Percentiles rank a stretch among this genome's conserved stretches.
These are phyloP conservation scores for Trachelipus rathkii DNA, from an alignment of 1,140 invertebrate genomes.

Conservation along the genomic window DNA sequence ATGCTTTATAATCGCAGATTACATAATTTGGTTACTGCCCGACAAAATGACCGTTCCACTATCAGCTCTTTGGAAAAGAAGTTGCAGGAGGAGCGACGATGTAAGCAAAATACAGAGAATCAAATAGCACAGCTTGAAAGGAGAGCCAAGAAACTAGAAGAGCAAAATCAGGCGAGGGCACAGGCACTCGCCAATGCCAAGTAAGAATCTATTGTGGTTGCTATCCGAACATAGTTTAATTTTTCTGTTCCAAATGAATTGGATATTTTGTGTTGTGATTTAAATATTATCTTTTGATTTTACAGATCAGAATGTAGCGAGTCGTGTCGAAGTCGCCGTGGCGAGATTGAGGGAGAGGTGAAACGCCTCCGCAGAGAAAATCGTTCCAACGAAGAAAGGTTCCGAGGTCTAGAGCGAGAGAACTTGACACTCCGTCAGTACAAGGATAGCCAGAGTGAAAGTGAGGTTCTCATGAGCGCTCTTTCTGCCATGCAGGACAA, in stretches of 20 bases:
- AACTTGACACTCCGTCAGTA: slow-evolving; percentile 56
- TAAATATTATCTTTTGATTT: no score
- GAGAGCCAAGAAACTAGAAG: slow-evolving; percentile 64
- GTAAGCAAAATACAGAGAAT: slow-evolving; percentile 66
- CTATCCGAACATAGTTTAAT: no score
- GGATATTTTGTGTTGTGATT: no score
- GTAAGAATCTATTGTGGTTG: slow-evolving; percentile 35
- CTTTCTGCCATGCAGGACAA: slow-evolving; percentile 78
- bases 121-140: slow-evolving; percentile 68
- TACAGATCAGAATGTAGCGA: slow-evolving; percentile 64
- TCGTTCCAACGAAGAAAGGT: slow-evolving; percentile 69
- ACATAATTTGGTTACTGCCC: slow-evolving; percentile 64
- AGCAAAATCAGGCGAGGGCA: slow-evolving; percentile 57
- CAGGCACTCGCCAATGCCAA: slow-evolving; percentile 52
- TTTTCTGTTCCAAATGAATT: no score
- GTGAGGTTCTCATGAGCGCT: slow-evolving; percentile 74
- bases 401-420: slow-evolving; percentile 56
- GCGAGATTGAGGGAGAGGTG: slow-evolving; percentile 73
- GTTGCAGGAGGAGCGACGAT: slow-evolving; percentile 75
- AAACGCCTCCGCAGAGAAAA: slow-evolving; percentile 68
- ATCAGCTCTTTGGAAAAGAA: slow-evolving; percentile 71
- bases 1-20: slow-evolving; percentile 55
- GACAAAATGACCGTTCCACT: slow-evolving; percentile 72
- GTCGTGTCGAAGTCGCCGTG: slow-evolving; percentile 65
- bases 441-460: slow-evolving; percentile 70